Conservation (phyloP, 2,888 invertebrate genomes). For the Tetramorium bicarinatum region DNA sequence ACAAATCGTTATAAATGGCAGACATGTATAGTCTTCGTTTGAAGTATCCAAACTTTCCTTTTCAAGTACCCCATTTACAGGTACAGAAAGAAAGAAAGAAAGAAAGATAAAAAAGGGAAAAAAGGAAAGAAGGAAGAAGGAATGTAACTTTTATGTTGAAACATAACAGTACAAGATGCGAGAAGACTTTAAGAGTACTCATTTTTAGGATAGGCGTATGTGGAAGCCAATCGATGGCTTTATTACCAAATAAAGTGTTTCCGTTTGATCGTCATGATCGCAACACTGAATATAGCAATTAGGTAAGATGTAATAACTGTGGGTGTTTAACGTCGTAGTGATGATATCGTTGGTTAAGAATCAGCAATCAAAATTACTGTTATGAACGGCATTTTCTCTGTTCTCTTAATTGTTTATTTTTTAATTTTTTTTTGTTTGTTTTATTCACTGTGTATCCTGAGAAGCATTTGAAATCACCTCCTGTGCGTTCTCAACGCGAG, state of each 20-base stretch:
- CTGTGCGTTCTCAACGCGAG: not conserved
- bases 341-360: slow-evolving; percentile 61
- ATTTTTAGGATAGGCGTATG: slow-evolving; percentile 69
- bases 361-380: slow-evolving; percentile 67
- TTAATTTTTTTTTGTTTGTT: slow-evolving; percentile 16
- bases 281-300: slow-evolving; percentile 57
- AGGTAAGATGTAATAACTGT: slow-evolving; percentile 68
- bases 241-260: slow-evolving; percentile 74
- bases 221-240: slow-evolving; percentile 55
- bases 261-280: slow-evolving; percentile 66
- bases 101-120: slow-evolving; percentile 48
- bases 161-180: slow-evolving; percentile 69
- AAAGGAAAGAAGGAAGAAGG: slow-evolving; percentile 28
- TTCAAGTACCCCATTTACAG: slow-evolving; percentile 81
- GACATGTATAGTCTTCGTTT: slow-evolving; percentile 63
- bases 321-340: slow-evolving; percentile 73
- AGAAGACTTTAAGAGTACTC: slow-evolving; percentile 71
- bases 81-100: slow-evolving; percentile 74
- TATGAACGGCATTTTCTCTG: slow-evolving; percentile 25
- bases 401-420: not conserved
- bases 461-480: not conserved
- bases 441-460: not conserved
- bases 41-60: slow-evolving; percentile 74
- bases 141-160: slow-evolving; percentile 36
- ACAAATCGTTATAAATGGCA: slow-evolving; percentile 54